Evolutionary conservation across 2,888 invertebrate genomes (phyloP), one percentile per base, ranked within the genome.

Genomic region (Drosophila macrospina): DNA sequence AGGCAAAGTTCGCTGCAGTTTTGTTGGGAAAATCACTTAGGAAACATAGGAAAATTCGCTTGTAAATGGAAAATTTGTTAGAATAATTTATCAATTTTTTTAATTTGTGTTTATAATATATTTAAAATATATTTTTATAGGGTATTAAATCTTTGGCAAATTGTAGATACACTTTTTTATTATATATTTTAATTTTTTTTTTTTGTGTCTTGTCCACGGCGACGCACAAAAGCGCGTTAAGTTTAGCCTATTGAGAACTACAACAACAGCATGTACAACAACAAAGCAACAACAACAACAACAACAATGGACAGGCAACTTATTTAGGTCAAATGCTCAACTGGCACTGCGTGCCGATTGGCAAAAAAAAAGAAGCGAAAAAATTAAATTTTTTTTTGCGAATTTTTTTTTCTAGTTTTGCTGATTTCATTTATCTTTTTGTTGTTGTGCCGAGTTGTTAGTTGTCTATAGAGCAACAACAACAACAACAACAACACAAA

Each of bases 271-370:
- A 59, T 44, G 44, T 69, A 45, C 65, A 60, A 24, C 48, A 57
- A 45, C 54, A 62, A 44, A 60, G 16, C 44, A 37, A 37, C 41
- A 56, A 42, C 47, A 28, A 42, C 47, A 34, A 44, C 48, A 48
- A 47, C 54, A 55, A 61, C 34, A 55, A 61, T 30, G n/a, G 34
- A 36, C 61, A 26, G 61, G 36, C 52, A 56, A 37, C 69, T 74
- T 82, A 83, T 85, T 83, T 83, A 55, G 83, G 83, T 83, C 83
- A 83, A 83, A 84, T 71, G 84, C 82, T 80, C 71, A 74, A 80
- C 82, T 69, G 68, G 66, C 78, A 63, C 83, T 79, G 82, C 85
- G 82, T 82, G 85, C 69, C 80, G 83, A 85, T 85, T 82, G 74
- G 80, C 83, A 83, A 75, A 82, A 69, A 61, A 60, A 50, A 34